Evolutionary conservation across 2,888 invertebrate species (phyloP).

Genomic region (Agrochola circellaris): DNA sequence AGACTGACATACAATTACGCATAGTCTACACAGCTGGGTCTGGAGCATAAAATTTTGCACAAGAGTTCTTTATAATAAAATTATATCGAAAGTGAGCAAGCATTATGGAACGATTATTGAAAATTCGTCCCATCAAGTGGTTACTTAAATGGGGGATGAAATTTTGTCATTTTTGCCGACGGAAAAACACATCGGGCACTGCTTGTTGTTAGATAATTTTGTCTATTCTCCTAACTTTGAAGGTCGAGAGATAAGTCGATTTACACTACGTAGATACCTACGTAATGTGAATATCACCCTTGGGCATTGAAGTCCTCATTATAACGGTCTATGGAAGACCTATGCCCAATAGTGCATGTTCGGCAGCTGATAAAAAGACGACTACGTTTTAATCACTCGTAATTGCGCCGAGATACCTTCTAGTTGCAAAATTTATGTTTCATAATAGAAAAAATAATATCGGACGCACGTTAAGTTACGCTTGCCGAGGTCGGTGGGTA

Average conservation of each 20-base stretch:
- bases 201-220: neutral
- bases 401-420: neutral
- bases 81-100: no score
- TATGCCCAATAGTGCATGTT: slow-evolving; percentile 6
- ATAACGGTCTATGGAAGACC: neutral
- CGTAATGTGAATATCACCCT: neutral
- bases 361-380: slow-evolving; percentile 12
- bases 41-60: no score
- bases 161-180: neutral
- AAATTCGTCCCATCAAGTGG: no score
- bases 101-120: no score
- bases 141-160: no score
- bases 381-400: neutral
- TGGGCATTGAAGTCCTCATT: slow-evolving; percentile 9
- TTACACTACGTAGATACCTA: neutral
- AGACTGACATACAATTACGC: no score
- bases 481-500: neutral
- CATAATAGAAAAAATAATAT: neutral
- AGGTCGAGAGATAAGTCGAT: slow-evolving; percentile 6
- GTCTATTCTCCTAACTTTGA: neutral
- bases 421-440: neutral
- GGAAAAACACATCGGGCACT: neutral
- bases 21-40: no score
- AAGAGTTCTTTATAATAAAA: no score
- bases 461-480: neutral